Evolutionary conservation across 2,888 invertebrate genomes (phyloP), one percentile per base, ranked within the genome.

Genomic region (Mystacides longicornis): DNA sequence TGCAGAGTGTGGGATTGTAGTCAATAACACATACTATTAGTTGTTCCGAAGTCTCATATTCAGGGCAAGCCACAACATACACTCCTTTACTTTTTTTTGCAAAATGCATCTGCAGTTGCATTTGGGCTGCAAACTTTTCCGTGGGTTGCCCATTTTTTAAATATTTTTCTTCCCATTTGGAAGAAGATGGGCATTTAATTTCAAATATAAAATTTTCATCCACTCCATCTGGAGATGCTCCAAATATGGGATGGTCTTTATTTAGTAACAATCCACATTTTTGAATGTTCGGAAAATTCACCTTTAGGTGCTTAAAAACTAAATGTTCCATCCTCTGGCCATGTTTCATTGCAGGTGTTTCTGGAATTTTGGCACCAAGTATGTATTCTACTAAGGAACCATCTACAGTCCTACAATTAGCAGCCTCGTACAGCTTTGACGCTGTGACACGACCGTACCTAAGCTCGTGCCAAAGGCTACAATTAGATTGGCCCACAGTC

Each of bases 241-340:
- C 47, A 4, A 47, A 47, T 19, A 47, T 47, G 22, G 47, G 47
- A 47, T 47, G 47, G 7, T 47, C 19, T 16, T 16, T 20, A 9
- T 5, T 9, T 7, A 47, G 7, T 19, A 16, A 19, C 7, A 47
- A n/a, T 19, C 47, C 47, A 43, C 43, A 43, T 43, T 43, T 43
- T 16, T 43, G 7, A 5, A 11, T 43, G 16, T 43, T n/a, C 16
- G 14, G 16, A 5, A 43, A 43, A 14, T 5, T 18, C 27, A 7
- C 11, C 11, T 27, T 27, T 7, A 27, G 5, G 11, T 27, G 27
- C 4, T 18, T 16, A 11, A 43, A 18, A 16, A 43, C 43, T 43
- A 18, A 5, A n/a, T 43, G 14, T n/a, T 43, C 43, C 16, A 43
- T 14, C 5, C 7, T 43, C 5, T 18, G 43, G 5, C 43, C 43